These are phyloP conservation scores for Cynodonichthys magdalenae DNA, from an alignment of 2,797 vertebrate genomes.

Conservation along the genomic window DNA sequence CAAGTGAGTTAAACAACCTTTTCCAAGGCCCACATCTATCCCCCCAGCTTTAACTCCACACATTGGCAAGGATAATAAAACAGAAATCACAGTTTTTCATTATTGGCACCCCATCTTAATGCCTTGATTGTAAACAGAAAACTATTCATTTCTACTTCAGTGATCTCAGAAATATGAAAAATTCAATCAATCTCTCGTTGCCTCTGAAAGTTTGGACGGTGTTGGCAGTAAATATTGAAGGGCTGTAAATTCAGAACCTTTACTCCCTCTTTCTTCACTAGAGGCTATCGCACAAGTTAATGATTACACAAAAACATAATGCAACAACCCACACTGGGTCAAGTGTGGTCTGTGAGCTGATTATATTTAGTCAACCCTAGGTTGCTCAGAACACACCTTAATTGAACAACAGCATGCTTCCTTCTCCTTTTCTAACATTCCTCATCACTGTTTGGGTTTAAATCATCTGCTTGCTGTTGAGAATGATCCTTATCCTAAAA, in stretches of 20 bases:
- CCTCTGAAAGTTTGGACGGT: constrained; percentile 19
- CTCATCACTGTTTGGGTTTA: constrained; percentile 37
- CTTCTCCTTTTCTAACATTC: constrained; percentile 50
- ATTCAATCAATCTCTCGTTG: constrained; percentile 4
- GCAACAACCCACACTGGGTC: constrained; percentile 50
- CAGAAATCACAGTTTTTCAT: constrained; percentile 18
- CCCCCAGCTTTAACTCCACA: constrained; percentile 7
- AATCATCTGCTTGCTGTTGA: constrained; percentile 11
- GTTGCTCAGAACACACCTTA: constrained; percentile 2
- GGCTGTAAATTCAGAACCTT: constrained; percentile 62
- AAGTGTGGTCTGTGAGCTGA: constrained; percentile 45
- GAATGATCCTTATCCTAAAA: constrained; percentile 39
- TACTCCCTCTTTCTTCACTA: constrained; percentile 54
- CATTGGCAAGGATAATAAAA: background rate
- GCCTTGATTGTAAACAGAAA: constrained; percentile 9
- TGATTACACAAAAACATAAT: constrained; percentile 65
- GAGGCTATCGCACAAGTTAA: constrained; percentile 70
- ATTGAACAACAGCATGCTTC: constrained; percentile 40
- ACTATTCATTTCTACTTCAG: constrained; percentile 9
- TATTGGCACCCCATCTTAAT: background rate
- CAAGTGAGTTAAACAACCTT: constrained; percentile 87
- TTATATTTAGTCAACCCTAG: constrained; percentile 48
- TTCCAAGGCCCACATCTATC: constrained; percentile 9
- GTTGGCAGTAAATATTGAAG: constrained; percentile 11
- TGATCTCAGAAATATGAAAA: constrained; percentile 12